Evolutionary conservation across 2,797 vertebrate species (phyloP).

Genomic region (Molossus alvarezi): DNA sequence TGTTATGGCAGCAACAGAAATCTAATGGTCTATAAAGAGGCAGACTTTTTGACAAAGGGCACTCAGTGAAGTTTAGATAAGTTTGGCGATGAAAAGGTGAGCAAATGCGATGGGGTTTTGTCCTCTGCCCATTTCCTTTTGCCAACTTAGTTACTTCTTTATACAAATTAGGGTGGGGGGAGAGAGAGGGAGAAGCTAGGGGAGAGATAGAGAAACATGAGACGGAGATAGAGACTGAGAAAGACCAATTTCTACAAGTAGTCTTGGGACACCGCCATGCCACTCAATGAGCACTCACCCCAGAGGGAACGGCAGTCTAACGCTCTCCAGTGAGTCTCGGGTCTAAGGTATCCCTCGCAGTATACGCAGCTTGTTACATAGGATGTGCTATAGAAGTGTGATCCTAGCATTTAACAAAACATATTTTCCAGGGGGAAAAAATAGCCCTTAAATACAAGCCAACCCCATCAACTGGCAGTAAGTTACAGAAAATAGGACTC

Average conservation of each 20-base stretch:
- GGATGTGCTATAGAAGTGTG: neutral
- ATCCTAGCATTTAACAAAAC: neutral
- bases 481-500: conserved; percentile 11
- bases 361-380: neutral
- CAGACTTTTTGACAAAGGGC: neutral
- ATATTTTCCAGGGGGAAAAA: neutral
- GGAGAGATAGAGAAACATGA: neutral
- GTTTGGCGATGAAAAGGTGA: neutral
- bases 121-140: neutral
- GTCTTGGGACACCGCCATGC: neutral
- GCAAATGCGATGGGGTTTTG: neutral
- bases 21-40: neutral
- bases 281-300: neutral
- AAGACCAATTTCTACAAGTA: neutral
- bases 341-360: neutral
- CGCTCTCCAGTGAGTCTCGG: neutral
- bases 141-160: neutral
- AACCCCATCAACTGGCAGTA: neutral
- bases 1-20: neutral
- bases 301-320: neutral
- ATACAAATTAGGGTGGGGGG: neutral
- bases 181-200: neutral
- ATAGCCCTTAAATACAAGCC: neutral
- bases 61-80: neutral
- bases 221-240: neutral